Evolutionary conservation across 2,113 vertebrate species (phyloP).

Genomic region (Xiphophorus couchianus): DNA sequence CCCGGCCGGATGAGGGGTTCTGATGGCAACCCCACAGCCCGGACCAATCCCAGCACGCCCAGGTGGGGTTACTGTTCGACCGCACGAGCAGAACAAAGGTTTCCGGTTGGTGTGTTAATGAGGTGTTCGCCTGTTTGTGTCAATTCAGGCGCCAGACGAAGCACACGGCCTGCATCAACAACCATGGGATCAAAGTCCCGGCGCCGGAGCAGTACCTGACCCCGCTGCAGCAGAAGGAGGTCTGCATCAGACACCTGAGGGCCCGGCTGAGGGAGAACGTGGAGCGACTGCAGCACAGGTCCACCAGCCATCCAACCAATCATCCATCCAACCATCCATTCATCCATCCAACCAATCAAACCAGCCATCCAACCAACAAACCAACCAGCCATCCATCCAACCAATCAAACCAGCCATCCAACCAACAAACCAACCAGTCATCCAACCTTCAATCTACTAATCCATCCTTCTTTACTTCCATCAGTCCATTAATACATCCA

Average conservation of each 20-base stretch:
- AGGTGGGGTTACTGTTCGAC: conserved; percentile 52
- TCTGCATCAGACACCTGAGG: conserved; percentile 94
- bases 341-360: too few relatives aligned
- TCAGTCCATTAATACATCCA: too few relatives aligned
- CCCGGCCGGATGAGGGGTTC: conserved; percentile 86
- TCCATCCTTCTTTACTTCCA: too few relatives aligned
- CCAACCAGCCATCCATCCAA: too few relatives aligned
- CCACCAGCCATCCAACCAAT: too few relatives aligned
- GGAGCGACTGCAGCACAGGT: conserved; percentile 92
- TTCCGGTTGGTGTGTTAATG: not conserved
- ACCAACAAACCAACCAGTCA: too few relatives aligned
- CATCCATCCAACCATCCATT: too few relatives aligned
- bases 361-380: too few relatives aligned
- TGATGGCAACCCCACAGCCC: conserved; percentile 89
- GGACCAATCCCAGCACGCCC: conserved; percentile 81
- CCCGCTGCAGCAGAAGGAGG: conserved; percentile 97
- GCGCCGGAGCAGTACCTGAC: conserved; percentile 97
- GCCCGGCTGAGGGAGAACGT: conserved; percentile 92
- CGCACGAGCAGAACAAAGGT: not conserved
- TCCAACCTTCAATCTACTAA: too few relatives aligned
- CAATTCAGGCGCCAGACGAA: conserved; percentile 86
- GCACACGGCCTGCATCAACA: conserved; percentile 91
- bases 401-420: too few relatives aligned
- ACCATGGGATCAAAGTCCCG: conserved; percentile 93
- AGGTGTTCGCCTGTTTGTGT: not conserved